phyloP scores from a whole-genome alignment of 23 tunicate species.

The Botrylloides violaceus region DNA sequence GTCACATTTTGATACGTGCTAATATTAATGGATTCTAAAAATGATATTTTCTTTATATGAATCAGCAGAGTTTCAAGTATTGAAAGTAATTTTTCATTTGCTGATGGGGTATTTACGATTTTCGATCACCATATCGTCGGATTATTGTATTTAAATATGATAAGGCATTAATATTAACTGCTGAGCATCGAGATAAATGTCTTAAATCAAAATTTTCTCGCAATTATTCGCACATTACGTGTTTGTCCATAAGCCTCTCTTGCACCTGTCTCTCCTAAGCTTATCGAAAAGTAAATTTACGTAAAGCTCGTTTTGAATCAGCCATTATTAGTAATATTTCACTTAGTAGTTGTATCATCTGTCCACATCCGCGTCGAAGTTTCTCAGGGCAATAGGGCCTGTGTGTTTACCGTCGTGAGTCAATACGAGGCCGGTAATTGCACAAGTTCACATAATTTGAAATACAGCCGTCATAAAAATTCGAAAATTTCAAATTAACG shows the following conservation, averaged over 20 bases:
- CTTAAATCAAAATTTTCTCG: neutral
- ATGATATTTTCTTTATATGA: neutral
- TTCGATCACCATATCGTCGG: neutral
- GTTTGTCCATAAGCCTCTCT: neutral
- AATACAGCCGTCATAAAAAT: constrained; percentile 2
- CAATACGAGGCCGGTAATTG: neutral
- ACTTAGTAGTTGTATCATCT: neutral
- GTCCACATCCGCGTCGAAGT: neutral
- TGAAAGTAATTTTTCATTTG: neutral
- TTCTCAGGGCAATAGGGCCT: neutral
- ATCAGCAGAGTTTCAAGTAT: neutral
- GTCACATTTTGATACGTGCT: neutral
- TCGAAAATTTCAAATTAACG: neutral
- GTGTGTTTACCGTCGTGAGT: constrained; percentile 1
- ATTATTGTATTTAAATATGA: neutral
- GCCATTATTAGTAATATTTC: neutral
- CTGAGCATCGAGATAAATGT: neutral
- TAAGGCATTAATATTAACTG: neutral
- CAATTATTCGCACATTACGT: constrained; percentile 2
- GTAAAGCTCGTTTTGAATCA: neutral
- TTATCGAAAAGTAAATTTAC: neutral
- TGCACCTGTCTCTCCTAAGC: neutral
- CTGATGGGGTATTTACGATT: neutral
- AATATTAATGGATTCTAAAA: neutral
- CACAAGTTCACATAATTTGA: neutral